Evolutionary conservation across 2,797 vertebrate genomes (phyloP), one percentile per base, ranked within the genome.

Genomic region (Macroramphosus scolopax): DNA sequence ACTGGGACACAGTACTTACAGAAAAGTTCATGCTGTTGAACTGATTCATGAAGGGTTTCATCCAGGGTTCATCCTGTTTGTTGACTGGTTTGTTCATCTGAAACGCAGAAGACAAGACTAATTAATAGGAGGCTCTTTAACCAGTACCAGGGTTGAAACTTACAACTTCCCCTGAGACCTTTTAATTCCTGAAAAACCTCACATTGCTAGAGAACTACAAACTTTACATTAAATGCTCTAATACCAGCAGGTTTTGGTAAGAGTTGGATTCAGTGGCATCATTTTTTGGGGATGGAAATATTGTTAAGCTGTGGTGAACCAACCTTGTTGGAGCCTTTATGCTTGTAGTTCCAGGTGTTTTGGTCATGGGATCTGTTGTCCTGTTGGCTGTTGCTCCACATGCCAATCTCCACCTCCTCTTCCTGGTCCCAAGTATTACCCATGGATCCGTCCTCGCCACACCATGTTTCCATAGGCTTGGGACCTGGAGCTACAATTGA

Each of bases 391-490:
- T 94, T 94, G 74, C 90, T 96, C 97, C 97, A 99, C 93, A 97
- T 96, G 71, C 96, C 96, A 26, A 98, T 96, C 88, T 99, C 95
- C 0, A 95, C 94, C 68, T 96, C 95, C 41, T 95, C 96, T 50
- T 98, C 94, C 51, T 94, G 93, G 75, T 96, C 95, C 94, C 94
- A 96, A 90, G 89, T 91, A 43, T 93, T 87, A 32, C 89, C 45
- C 89, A 92, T 79, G 5, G 92, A 87, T 68, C 83, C 86, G 3
- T 95, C 92, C 20, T 97, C 94, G 10, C 81, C 88, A 72, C 93
- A 89, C 96, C 97, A 98, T 45, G 91, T 92, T 35, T 95, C 93
- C 93, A 97, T 94, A 88, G 94, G 92, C 89, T 98, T 98, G 33
- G 92, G 86, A 85, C 88, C 94, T 93, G 74, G 26, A 62, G 60